Conservation (phyloP, 2,113 vertebrate genomes). For the Rana temporaria region DNA sequence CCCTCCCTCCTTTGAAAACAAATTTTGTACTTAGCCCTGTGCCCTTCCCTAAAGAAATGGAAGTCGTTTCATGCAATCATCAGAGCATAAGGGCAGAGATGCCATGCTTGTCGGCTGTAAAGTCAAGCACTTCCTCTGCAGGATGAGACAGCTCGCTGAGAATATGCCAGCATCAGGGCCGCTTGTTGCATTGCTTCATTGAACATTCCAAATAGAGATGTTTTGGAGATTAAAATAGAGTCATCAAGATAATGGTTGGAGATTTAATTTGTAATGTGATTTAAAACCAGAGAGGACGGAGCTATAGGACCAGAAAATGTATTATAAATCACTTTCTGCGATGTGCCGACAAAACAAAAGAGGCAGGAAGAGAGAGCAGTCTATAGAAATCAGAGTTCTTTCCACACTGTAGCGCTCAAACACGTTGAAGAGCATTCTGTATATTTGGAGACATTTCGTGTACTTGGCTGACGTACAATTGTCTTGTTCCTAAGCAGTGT, state of each 20-base stretch:
- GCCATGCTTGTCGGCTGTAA: not conserved
- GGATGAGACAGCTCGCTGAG: constrained; percentile 15
- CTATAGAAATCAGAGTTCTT: constrained; percentile 24
- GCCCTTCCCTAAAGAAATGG: no score
- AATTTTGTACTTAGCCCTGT: no score
- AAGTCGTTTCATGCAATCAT: not conserved
- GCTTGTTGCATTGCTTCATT: constrained; percentile 27
- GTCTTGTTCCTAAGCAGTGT: constrained; percentile 36
- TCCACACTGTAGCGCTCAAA: constrained; percentile 17
- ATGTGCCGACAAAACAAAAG: constrained; percentile 1
- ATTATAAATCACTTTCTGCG: not conserved
- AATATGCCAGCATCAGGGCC: constrained; percentile 16
- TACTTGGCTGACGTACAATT: constrained; percentile 26
- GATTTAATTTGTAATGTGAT: constrained; percentile 46
- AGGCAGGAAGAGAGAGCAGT: constrained; percentile 9
- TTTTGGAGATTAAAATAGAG: constrained; percentile 43
- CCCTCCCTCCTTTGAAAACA: no score
- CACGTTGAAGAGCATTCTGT: constrained; percentile 12
- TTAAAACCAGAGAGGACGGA: constrained; percentile 26
- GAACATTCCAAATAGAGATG: constrained; percentile 31
- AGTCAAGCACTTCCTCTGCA: not conserved
- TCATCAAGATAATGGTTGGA: constrained; percentile 43
- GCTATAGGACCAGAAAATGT: constrained; percentile 39
- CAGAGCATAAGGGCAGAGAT: not conserved
- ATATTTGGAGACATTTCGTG: constrained; percentile 25